Evolutionary conservation across 2,888 invertebrate genomes (phyloP), one percentile per base, ranked within the genome.

Genomic region (Clepsis dumicolana): DNA sequence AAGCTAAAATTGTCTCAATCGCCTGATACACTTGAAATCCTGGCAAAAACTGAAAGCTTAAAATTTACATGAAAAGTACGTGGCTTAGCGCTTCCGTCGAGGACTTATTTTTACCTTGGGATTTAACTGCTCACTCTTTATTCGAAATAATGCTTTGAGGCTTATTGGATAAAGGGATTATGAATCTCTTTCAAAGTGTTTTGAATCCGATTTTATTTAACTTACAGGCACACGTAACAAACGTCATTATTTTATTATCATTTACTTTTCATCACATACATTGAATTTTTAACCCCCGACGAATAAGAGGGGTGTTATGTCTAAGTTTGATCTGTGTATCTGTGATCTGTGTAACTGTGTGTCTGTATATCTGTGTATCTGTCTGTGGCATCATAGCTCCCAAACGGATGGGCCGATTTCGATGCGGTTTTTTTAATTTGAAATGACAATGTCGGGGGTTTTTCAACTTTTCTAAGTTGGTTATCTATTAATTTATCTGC

Each of bases 21-120:
- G 29, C 29, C 7, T 12, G 7, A 62, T 18, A 27, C 56, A 62
- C 32, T 61, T 32, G 32, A 41, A 44, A 24, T 8, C 16, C 27
- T 27, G n/a, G 80, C 77, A 84, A 86, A 85, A 85, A 80, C 77
- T 77, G 80, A 80, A 80, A 81, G 82, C 85, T 85, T 86, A 81
- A 86, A 86, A 86, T 87, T 84, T 83, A 86, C 85, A 87, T 85
- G 80, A 86, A 83, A 85, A 85, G 83, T 84, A 85, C 82, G 81
- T 81, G 84, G 84, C 80, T 86, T 81, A 84, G 76, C 78, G 77
- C 68, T 77, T 77, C 75, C 74, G 73, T 65, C 71, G 78, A 74
- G 77, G 77, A 82, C 79, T 83, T 83, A 81, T 85, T 86, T 85
- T 83, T 85, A 85, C 85, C 84, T 85, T 80, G 74, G 79, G 83